These are phyloP conservation scores for Synergus laeviventris DNA, from an alignment of 2,888 invertebrate species.

Conservation along the genomic window DNA sequence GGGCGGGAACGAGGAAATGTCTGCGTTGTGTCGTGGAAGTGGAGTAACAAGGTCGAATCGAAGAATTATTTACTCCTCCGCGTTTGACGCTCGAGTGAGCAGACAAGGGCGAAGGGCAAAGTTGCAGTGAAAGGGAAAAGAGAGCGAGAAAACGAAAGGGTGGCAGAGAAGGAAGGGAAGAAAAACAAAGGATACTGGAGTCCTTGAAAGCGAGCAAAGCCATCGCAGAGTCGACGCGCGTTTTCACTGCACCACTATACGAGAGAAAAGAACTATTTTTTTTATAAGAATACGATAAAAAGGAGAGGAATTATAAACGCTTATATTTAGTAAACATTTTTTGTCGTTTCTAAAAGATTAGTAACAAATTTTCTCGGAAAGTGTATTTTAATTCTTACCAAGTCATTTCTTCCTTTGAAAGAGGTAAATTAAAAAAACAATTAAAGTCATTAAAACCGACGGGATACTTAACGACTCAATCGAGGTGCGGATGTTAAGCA, in stretches of 20 bases:
- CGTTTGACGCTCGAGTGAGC: slow-evolving; percentile 33
- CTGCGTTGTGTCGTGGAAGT: slow-evolving; percentile 34
- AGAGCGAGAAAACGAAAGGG: slow-evolving; percentile 36
- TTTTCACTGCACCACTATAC: slow-evolving; percentile 1
- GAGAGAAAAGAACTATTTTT: slow-evolving; percentile 18
- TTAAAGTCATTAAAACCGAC: too few species aligned
- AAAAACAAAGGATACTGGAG: slow-evolving; percentile 46
- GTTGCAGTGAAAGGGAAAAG: slow-evolving; percentile 46
- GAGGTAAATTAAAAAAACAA: too few species aligned
- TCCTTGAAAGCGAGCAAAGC: slow-evolving; percentile 43
- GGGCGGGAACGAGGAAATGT: slow-evolving; percentile 29
- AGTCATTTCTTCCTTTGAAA: too few species aligned
- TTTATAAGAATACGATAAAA: slow-evolving; percentile 25
- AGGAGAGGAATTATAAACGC: slow-evolving; percentile 47
- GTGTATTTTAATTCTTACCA: too few species aligned
- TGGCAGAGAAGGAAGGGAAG: slow-evolving; percentile 46
- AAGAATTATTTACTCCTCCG: slow-evolving; percentile 40
- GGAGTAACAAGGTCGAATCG: slow-evolving; percentile 39
- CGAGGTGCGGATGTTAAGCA: too few species aligned
- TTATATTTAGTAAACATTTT: slow-evolving; percentile 45
- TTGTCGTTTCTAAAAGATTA: too few species aligned
- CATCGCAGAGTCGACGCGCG: slow-evolving; percentile 13
- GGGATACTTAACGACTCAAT: too few species aligned
- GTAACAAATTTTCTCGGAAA: too few species aligned
- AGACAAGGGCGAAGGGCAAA: slow-evolving; percentile 41